A percentile compares a stretch with the other conserved stretches of the same genome.
Evolutionary conservation across 2,888 invertebrate species (phyloP).

Genomic region (Eupithecia centaureata): DNA sequence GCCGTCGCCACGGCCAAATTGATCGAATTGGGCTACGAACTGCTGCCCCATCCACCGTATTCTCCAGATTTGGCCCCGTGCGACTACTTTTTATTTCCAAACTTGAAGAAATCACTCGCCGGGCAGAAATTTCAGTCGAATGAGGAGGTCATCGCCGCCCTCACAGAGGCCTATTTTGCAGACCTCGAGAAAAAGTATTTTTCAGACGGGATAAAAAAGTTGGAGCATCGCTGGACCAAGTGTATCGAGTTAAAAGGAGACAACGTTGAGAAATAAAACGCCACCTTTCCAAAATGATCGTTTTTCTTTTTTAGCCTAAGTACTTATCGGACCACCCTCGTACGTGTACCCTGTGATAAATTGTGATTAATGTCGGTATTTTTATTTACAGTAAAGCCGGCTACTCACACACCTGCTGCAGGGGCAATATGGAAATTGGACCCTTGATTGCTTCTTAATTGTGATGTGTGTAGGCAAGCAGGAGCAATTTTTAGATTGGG

Average conservation of each 20-base stretch:
- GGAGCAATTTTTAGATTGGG: too few species aligned
- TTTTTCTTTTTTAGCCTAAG: too few species aligned
- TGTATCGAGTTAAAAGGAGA: slow-evolving; percentile 6
- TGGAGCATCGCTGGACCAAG: slow-evolving; percentile 2
- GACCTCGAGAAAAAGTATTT: neutral
- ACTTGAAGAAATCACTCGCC: slow-evolving; percentile 16
- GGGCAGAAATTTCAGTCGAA: neutral
- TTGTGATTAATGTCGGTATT: too few species aligned
- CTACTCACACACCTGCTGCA: too few species aligned
- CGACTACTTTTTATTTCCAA: slow-evolving; percentile 17
- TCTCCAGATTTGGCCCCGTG: slow-evolving; percentile 22
- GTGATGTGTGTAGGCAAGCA: too few species aligned
- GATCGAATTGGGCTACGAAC: neutral
- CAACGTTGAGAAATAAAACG: slow-evolving; percentile 1
- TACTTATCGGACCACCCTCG: too few species aligned
- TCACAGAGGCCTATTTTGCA: slow-evolving; percentile 3
- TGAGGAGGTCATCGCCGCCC: neutral
- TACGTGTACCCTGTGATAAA: too few species aligned
- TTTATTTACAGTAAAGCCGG: too few species aligned
- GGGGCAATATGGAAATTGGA: too few species aligned
- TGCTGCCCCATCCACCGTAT: slow-evolving; percentile 4
- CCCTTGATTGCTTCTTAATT: too few species aligned
- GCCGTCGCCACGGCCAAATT: neutral
- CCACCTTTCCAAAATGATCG: too few species aligned
- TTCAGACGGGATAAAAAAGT: slow-evolving; percentile 1